Percentiles rank a stretch among this genome's conserved stretches.
These are phyloP conservation scores for Rhinoraja longicauda DNA, from an alignment of 2,797 vertebrate genomes.

Conservation along the genomic window DNA sequence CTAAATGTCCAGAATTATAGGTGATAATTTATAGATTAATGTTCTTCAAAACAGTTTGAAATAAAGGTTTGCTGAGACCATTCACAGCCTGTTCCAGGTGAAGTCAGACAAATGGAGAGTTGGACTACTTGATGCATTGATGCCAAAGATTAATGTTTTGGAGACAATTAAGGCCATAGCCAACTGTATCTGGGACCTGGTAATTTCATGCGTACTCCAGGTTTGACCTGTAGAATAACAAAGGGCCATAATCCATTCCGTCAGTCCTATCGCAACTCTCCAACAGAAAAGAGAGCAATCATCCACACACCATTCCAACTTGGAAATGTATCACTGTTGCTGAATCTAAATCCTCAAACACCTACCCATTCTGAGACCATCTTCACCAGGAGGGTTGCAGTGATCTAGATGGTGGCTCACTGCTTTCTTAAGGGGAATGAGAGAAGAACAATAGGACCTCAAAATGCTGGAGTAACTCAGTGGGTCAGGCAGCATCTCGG, in stretches of 20 bases:
- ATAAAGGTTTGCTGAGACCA: background rate
- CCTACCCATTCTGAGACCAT: too few relatives aligned
- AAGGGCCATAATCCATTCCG: too few relatives aligned
- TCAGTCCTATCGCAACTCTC: background rate
- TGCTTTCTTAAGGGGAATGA: too few relatives aligned
- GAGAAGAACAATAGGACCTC: too few relatives aligned
- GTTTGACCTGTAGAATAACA: background rate
- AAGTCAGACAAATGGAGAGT: background rate
- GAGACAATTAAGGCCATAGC: background rate
- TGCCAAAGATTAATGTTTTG: background rate
- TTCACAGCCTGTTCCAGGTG: background rate
- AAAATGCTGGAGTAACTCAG: too few relatives aligned
- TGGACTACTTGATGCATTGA: background rate
- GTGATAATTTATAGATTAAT: background rate
- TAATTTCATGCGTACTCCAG: background rate
- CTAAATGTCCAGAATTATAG: background rate
- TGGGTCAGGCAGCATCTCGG: too few relatives aligned
- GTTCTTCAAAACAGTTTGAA: background rate
- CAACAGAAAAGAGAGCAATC: background rate
- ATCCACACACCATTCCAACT: background rate
- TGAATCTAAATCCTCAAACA: too few relatives aligned
- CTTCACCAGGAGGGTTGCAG: too few relatives aligned
- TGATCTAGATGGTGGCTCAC: too few relatives aligned
- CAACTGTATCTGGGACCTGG: background rate
- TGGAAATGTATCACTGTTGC: too few relatives aligned